Evolutionary conservation across 2,113 vertebrate genomes (phyloP), one percentile per base, ranked within the genome.

Genomic region (Charadrius vociferus): DNA sequence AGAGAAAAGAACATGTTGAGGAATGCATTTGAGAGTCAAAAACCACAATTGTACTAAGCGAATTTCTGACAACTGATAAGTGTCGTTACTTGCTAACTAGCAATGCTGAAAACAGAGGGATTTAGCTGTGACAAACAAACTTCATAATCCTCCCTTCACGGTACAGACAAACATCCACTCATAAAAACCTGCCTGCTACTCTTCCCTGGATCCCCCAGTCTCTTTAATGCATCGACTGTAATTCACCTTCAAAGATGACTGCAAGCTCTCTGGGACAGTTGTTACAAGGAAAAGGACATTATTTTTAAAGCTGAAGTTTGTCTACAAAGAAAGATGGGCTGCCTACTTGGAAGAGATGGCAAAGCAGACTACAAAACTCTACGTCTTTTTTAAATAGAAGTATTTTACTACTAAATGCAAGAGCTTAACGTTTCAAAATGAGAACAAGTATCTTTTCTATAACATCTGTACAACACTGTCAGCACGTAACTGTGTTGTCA

Each of bases 21-120:
- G 26, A 81, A 59, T 9, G 58, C 2, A 43, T 37, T 4, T 37
- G 8, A 66, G 37, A 81, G 8, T 34, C 22, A 41, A 86, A 86
- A 81, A n/a, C 2, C 0, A 0, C 8, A 22, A 14, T 0, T 56
- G 9, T 22, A 39, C 11, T 30, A 49, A 36, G 24, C 10, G 67
- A 49, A 16, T 67, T 91, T 78, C 59, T 84, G 36, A 67, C 43
- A 88, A 81, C 6, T 62, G 32, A 7, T 47, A 70, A 77, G 49
- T 16, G 5, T 27, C 32, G 55, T 17, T 4, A 59, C 6, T 39
- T 43, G 47, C 30, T 68, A 79, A 91, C 27, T 22, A 86, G 32
- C 41, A 71, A 56, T 26, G 27, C 20, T 80, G 68, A 81, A 74
- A 75, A 10, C 56, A 55, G 50, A 41, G 10, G 7, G 36, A 75